A percentile compares a stretch with the other conserved stretches of the same genome.
Evolutionary conservation across 2,888 invertebrate species (phyloP).

Genomic region (Athetis lepigone): DNA sequence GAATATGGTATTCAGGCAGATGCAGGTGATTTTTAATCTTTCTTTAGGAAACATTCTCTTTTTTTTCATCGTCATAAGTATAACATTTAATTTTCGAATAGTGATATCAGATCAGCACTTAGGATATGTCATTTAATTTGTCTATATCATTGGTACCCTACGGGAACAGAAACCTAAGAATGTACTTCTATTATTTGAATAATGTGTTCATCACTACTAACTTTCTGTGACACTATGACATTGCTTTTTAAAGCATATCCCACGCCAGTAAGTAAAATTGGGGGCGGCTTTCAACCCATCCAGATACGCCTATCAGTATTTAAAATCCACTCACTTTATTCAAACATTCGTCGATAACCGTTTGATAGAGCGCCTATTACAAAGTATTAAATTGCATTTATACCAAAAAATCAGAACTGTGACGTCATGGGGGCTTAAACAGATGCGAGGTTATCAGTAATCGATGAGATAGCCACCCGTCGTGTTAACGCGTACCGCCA

Average conservation of each 20-base stretch:
- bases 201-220: not conserved
- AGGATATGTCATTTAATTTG: no score
- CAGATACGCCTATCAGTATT: slow-evolving; percentile 44
- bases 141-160: no score
- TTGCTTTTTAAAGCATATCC: not conserved
- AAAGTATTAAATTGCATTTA: slow-evolving; percentile 51
- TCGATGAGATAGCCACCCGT: slow-evolving; percentile 61
- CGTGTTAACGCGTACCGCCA: slow-evolving; percentile 46
- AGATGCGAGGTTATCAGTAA: slow-evolving; percentile 66
- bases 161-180: no score
- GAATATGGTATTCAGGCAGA: not conserved
- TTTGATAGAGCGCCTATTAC: slow-evolving; percentile 47
- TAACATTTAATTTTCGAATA: not conserved
- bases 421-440: slow-evolving; percentile 60
- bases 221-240: not conserved
- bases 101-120: no score
- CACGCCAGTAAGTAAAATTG: slow-evolving; percentile 2
- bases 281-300: slow-evolving; percentile 33
- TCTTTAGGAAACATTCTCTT: not conserved
- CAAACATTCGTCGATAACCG: slow-evolving; percentile 44
- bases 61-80: not conserved
- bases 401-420: slow-evolving; percentile 55
- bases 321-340: slow-evolving; percentile 52
- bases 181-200: no score
- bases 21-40: not conserved